Evolutionary conservation across 2,797 vertebrate species (phyloP).

Genomic region (Tarsius wallacei): DNA sequence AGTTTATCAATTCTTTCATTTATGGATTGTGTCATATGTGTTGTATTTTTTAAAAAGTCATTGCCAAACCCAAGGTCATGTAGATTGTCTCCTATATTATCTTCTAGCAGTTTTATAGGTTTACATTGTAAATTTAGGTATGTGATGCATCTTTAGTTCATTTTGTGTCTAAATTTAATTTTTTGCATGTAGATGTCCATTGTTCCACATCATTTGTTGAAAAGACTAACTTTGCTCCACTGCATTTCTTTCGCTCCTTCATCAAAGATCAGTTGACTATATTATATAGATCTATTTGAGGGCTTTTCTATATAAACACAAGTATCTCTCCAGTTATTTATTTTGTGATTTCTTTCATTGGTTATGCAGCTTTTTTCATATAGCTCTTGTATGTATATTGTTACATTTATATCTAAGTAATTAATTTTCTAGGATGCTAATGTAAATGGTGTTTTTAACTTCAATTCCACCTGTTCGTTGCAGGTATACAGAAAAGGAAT

Average conservation of each 20-base stretch:
- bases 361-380: background rate
- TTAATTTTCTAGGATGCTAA: background rate
- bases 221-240: background rate
- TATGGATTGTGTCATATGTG: background rate
- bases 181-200: background rate
- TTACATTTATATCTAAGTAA: background rate
- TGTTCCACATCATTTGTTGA: background rate
- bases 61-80: background rate
- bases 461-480: background rate
- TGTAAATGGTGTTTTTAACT: background rate
- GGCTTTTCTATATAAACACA: background rate
- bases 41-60: background rate
- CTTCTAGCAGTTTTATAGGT: background rate
- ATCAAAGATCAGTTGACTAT: background rate
- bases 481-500: background rate
- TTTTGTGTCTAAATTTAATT: background rate
- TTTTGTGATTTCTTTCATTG: background rate
- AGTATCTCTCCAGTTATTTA: background rate
- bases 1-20: constrained; percentile 1
- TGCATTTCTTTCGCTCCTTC: background rate
- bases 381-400: background rate
- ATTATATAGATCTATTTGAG: background rate
- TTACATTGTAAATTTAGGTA: background rate
- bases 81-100: background rate
- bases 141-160: background rate